Evolutionary conservation across 2,888 invertebrate species (phyloP).

Genomic region (Eutolmus rufibarbis): DNA sequence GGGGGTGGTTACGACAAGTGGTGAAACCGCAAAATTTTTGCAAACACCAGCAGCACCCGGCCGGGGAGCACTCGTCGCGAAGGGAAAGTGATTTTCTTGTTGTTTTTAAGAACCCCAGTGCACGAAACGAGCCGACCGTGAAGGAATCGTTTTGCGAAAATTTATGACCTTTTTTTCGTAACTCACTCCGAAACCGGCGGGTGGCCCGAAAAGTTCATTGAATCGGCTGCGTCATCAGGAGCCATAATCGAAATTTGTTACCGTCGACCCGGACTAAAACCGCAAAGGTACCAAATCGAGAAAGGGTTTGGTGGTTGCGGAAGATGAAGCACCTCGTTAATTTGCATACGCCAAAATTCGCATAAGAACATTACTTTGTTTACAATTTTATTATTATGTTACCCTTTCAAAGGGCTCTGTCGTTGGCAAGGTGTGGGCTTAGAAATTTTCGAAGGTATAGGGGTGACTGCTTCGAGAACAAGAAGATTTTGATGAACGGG

Average conservation of each 20-base stretch:
- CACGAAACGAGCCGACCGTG: not conserved
- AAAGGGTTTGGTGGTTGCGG: not conserved
- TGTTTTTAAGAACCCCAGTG: not conserved
- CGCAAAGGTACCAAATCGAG: not conserved
- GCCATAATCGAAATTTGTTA: not conserved
- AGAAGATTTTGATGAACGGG: not conserved
- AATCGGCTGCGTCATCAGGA: not conserved
- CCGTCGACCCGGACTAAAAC: not conserved
- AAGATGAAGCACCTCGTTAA: not conserved
- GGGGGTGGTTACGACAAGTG: not conserved
- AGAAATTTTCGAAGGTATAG: not conserved
- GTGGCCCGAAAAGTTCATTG: not conserved
- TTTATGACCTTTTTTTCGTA: not conserved
- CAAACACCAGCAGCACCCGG: not conserved
- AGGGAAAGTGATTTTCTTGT: not conserved
- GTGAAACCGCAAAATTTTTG: not conserved
- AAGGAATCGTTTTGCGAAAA: not conserved
- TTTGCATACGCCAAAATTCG: not conserved
- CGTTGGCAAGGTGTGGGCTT: not conserved
- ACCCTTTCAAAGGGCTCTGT: not conserved
- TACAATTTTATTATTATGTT: constrained; percentile 14
- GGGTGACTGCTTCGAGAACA: not conserved
- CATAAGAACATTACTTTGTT: not conserved
- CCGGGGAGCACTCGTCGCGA: not conserved
- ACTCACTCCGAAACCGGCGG: not conserved